These are phyloP conservation scores for Trachelus iudaicus DNA, from an alignment of 2,888 invertebrate genomes.

Conservation along the genomic window DNA sequence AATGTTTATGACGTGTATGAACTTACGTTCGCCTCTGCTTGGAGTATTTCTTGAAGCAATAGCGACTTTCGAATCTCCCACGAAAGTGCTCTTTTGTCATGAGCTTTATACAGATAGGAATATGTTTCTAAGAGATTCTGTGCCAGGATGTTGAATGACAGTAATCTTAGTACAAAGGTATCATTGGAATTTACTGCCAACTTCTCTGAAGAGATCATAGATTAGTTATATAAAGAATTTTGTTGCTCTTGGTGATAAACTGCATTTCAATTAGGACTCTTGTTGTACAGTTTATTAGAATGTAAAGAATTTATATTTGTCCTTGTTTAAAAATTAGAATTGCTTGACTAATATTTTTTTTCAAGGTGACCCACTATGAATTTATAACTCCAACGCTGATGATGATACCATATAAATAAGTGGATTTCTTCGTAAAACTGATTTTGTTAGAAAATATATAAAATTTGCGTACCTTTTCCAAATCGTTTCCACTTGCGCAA, in stretches of 20 bases:
- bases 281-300: background rate
- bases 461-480: slow-evolving; percentile 39
- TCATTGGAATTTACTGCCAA: slow-evolving; percentile 53
- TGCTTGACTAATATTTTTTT: background rate
- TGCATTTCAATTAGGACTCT: background rate
- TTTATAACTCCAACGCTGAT: background rate
- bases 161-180: slow-evolving; percentile 72
- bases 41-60: slow-evolving; percentile 71
- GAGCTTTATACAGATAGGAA: slow-evolving; percentile 76
- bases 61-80: slow-evolving; percentile 77
- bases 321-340: background rate
- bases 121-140: slow-evolving; percentile 84
- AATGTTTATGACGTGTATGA: slow-evolving; percentile 8
- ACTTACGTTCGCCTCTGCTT: slow-evolving; percentile 72
- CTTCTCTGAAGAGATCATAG: slow-evolving; percentile 35
- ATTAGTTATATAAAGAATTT: slow-evolving; percentile 2
- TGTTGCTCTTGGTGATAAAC: background rate
- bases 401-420: background rate
- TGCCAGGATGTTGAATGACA: slow-evolving; percentile 91
- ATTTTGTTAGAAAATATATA: background rate
- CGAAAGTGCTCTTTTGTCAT: slow-evolving; percentile 70
- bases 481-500: slow-evolving; percentile 51
- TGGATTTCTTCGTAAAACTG: background rate
- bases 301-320: background rate
- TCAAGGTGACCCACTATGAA: background rate